A percentile compares a stretch with the other conserved stretches of the same genome.
These are phyloP conservation scores for Actinostola sp. DNA, from an alignment of 92 coral and sea anemone genomes.

Conservation along the genomic window DNA sequence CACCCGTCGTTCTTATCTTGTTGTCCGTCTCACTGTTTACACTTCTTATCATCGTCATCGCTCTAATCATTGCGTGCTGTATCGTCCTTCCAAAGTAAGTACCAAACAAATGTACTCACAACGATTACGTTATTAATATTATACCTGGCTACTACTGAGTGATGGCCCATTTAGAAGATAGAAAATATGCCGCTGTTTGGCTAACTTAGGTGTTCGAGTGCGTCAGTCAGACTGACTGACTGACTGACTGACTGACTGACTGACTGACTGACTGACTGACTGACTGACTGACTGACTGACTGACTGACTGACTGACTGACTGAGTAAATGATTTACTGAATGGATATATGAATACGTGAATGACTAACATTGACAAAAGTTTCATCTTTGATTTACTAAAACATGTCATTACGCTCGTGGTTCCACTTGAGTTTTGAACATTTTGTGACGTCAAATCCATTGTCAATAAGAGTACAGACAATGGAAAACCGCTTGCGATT, in stretches of 20 bases:
- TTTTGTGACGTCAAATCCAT: no score
- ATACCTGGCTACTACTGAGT: neutral
- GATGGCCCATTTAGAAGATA: no score
- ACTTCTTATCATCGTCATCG: conserved; percentile 28
- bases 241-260: conserved; percentile 19
- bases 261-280: conserved; percentile 28
- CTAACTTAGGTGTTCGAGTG: no score
- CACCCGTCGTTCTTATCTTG: conserved; percentile 36
- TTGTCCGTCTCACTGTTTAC: conserved; percentile 26
- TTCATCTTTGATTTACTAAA: neutral
- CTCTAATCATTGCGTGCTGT: conserved; percentile 37
- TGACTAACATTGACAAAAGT: no score
- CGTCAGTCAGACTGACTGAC: no score
- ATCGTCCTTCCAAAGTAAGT: conserved; percentile 36
- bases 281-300: neutral
- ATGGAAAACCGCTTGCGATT: no score
- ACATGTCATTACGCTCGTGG: no score
- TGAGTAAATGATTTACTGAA: neutral
- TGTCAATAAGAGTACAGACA: no score
- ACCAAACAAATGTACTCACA: neutral
- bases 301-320: conserved; percentile 7
- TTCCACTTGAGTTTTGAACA: no score
- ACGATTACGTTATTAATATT: no score
- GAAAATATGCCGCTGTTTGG: no score
- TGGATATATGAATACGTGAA: no score